phyloP scores from a whole-genome alignment of 2,113 vertebrate species.

The Brachionichthys hirsutus region DNA sequence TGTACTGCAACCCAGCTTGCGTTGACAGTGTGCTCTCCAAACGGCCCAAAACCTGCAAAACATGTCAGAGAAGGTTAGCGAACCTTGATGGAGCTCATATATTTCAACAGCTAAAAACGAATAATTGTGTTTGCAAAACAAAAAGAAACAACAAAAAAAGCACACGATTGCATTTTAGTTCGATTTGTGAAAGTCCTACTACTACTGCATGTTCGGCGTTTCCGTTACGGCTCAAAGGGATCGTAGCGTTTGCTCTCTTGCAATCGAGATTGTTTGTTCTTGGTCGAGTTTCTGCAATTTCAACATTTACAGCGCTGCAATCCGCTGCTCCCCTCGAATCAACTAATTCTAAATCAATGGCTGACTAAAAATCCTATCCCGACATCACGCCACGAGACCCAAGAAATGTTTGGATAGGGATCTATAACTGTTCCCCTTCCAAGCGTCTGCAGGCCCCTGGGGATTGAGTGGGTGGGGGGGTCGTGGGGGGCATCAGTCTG shows the following conservation, averaged over 20 bases:
- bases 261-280: neutral
- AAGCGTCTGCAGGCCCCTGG: constrained; percentile 60
- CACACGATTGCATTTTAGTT: too few relatives aligned
- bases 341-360: constrained; percentile 12
- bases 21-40: constrained; percentile 79
- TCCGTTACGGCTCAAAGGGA: neutral
- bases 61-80: neutral
- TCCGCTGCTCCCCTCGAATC: neutral
- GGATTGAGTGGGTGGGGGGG: constrained; percentile 60
- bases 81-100: neutral
- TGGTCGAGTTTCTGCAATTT: neutral
- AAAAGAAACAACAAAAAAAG: too few relatives aligned
- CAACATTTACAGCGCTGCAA: neutral
- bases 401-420: constrained; percentile 55
- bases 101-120: too few relatives aligned
- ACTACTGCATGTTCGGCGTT: neutral
- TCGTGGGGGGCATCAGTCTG: constrained; percentile 68
- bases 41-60: constrained; percentile 77
- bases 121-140: too few relatives aligned
- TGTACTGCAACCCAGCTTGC: constrained; percentile 82
- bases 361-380: constrained; percentile 2
- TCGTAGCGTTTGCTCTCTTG: too few relatives aligned
- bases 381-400: neutral
- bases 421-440: constrained; percentile 50
- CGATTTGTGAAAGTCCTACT: neutral